Base-by-base conservation (phyloP, 37 sponge, comb jelly and placozoan genomes). In the Mnemiopsis leidyi region DNA sequence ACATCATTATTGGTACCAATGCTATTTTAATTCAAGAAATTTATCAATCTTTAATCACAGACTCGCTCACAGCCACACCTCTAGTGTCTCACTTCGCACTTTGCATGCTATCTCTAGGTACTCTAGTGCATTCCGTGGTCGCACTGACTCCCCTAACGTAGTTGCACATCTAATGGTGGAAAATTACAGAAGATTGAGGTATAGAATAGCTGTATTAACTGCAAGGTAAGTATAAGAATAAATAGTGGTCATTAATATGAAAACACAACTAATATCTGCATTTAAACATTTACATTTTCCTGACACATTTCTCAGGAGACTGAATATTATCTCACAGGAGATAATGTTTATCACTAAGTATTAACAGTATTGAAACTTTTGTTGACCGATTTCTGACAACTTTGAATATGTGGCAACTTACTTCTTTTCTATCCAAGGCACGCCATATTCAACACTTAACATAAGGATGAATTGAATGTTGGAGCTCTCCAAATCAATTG, bases 401-500 rank as follows among this genome's bases (percentile, higher is more conserved):
- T 9, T 61, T 21, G 9, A 18, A 61, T 18, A 21, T 21, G 68
- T 61, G 68, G 18, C 9, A 21, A 18, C 9, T 71, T 23, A 77
- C 79, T 3, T 77, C 18, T 77, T 77, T 18, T 77, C 79, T 34
- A 77, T 77, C 79, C 79, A 77, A 13, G 32, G 36, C 18, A 77
- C 79, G 1, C 36, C 36, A 77, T 77, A 77, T 20, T 77, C 79
- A 16, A 77, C 79, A 77, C 79, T 77, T 1, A 77, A 36, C 36
- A 77, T 26, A 16, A 77, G 36, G 36, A 77, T 34, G 18, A 77
- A 77, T 32, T 77, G 79, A 16, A 77, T 77, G 79, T 77, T 77
- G 0, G 35, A 16, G 33, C 20, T 34, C 9, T 77, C 79, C 18
- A 77, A 5, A 18, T 77, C 36, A 32, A 77, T 77, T 16, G 32